Conservation (phyloP, 2,888 invertebrate species). For the Chrysina gloriosa region DNA sequence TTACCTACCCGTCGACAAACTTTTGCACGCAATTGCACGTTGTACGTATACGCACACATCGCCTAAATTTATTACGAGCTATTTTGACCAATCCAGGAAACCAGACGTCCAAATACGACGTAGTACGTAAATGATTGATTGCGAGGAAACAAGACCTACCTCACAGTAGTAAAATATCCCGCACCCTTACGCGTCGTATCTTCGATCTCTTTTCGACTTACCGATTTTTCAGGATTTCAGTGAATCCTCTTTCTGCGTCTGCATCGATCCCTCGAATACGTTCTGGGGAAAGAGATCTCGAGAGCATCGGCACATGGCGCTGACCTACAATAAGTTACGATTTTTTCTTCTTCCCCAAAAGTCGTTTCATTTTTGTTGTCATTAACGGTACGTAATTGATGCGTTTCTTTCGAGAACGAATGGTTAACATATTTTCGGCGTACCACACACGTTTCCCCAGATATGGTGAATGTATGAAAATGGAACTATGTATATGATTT, state of each 20-base stretch:
- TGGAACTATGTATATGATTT: too few relatives aligned
- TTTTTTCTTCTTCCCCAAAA: conserved; percentile 20
- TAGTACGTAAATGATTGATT: conserved; percentile 55
- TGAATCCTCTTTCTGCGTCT: too few relatives aligned
- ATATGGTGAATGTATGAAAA: too few relatives aligned
- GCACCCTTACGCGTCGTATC: background rate
- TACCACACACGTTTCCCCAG: conserved; percentile 26
- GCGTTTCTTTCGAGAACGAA: conserved; percentile 13
- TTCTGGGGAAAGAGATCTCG: background rate
- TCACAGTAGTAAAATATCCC: conserved; percentile 1
- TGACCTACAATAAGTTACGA: conserved; percentile 33
- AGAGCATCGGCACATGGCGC: background rate
- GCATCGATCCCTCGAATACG: too few relatives aligned
- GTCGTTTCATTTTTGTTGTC: conserved; percentile 35
- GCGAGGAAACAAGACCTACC: conserved; percentile 53
- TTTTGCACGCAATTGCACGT: background rate
- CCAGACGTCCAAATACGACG: conserved; percentile 56
- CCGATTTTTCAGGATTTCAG: background rate
- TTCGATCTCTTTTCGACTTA: background rate
- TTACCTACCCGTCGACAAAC: too few relatives aligned
- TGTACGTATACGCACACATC: background rate
- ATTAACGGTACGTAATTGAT: conserved; percentile 41
- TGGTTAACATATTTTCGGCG: conserved; percentile 41
- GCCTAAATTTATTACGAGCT: conserved; percentile 36
- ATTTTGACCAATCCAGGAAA: conserved; percentile 54